A percentile compares a stretch with the other conserved stretches of the same genome.
These are phyloP conservation scores for Microtus montanus DNA, from an alignment of 2,113 vertebrate species.

Conservation along the genomic window DNA sequence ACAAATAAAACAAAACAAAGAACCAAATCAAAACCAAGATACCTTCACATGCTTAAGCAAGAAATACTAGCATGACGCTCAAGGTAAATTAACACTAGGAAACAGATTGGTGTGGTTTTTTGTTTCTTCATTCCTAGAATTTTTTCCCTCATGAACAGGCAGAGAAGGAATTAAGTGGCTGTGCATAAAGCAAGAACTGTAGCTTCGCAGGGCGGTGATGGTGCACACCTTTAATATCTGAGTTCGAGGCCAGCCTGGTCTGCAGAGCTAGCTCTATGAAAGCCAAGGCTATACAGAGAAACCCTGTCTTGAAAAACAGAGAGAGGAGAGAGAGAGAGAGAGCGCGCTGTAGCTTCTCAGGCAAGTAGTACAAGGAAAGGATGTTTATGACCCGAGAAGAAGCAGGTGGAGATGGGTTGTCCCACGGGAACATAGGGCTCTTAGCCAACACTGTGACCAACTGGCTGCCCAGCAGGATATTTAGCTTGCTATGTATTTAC, in stretches of 20 bases:
- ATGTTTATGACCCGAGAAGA: neutral
- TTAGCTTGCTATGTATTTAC: conserved; percentile 24
- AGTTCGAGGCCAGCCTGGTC: neutral
- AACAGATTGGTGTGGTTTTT: neutral
- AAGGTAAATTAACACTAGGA: neutral
- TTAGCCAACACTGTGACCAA: neutral
- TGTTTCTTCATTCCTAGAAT: conserved; percentile 2
- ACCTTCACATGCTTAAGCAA: neutral
- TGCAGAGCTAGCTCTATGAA: too few relatives aligned
- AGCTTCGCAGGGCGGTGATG: neutral
- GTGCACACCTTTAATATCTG: neutral
- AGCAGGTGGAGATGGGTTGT: neutral
- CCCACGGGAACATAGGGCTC: neutral
- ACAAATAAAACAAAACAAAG: neutral
- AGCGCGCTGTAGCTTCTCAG: neutral
- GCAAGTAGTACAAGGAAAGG: neutral
- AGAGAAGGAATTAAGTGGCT: neutral
- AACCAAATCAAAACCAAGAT: neutral
- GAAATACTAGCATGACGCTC: neutral
- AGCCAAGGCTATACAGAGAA: neutral
- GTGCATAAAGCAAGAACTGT: conserved; percentile 7
- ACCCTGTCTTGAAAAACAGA: neutral
- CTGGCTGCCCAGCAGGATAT: neutral
- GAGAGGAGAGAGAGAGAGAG: too few relatives aligned
- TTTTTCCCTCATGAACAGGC: neutral